Evolutionary conservation across 2,797 vertebrate species (phyloP), one percentile per base, ranked within the genome.

Genomic region (Tragopan temminckii): DNA sequence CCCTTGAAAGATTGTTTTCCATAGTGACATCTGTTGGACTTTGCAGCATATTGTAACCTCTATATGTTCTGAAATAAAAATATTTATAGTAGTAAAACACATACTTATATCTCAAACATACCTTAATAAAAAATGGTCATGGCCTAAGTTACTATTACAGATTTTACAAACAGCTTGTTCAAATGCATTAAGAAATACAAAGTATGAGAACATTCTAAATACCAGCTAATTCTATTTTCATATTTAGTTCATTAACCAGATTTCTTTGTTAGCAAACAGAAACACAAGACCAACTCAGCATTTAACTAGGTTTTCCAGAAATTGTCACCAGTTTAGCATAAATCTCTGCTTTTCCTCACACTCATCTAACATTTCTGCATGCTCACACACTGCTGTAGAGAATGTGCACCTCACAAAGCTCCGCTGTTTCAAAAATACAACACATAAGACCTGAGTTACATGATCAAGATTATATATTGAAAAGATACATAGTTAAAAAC

Each of bases 1-100:
- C 98, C 79, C 99, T 98, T 16, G 99, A 99, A 77, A 99, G 97
- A 94, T 99, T 99, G 96, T 99, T 99, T 94, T 99, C 99, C 96
- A 99, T 72, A 18, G 99, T 99, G 86, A 99, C 97, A 38, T 99
- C 99, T 15, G 99, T 98, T 69, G 98, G 97, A 58, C 96, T 86
- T 66, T 98, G 98, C 15, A 98, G 97, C 79, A 99, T 95, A 92
- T 92, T 99, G 97, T 98, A 99, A 53, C 99, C 99, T 97, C 99
- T 98, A 35, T 99, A 99, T 5, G 98, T 99, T 97, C 99, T 99
- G 93, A 88, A 96, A 95, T 27, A 45, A 74, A 86, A 88, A 50
- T 2, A 70, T 70, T 71, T 50, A 70, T 42, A 43, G 1, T 20
- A 62, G 4, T 80, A 33, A 74, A 66, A 83, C 7, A 40, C 1